Percentiles rank a stretch among this genome's conserved stretches.
phyloP scores from a whole-genome alignment of 2,888 invertebrate species.

The Coenonympha arcania region DNA sequence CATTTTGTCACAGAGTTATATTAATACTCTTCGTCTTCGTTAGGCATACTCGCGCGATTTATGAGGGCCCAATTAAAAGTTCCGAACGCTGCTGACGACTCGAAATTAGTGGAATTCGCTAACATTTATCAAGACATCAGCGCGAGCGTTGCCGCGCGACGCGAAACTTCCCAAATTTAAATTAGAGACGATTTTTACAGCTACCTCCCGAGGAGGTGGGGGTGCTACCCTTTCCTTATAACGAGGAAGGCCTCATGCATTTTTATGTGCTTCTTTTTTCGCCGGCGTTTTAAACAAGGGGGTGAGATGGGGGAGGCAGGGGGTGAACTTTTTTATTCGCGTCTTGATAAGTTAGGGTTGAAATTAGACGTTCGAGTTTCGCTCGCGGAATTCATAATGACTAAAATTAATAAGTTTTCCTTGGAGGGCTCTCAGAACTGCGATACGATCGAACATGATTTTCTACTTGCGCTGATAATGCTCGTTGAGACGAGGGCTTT shows the following conservation, averaged over 20 bases:
- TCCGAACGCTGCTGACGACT: conserved; percentile 64
- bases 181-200: conserved; percentile 76
- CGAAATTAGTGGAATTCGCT: conserved; percentile 70
- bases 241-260: conserved; percentile 77
- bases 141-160: conserved; percentile 66
- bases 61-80: conserved; percentile 72
- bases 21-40: conserved; percentile 67
- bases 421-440: conserved; percentile 56
- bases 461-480: conserved; percentile 24
- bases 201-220: conserved; percentile 63
- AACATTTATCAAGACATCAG: conserved; percentile 74
- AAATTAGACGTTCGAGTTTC: conserved; percentile 76
- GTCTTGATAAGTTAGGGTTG: conserved; percentile 76
- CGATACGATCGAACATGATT: conserved; percentile 36
- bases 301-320: conserved; percentile 67
- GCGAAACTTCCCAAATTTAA: conserved; percentile 75
- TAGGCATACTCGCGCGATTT: conserved; percentile 56
- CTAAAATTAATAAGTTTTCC: conserved; percentile 75
- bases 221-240: conserved; percentile 75
- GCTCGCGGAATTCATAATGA: conserved; percentile 75
- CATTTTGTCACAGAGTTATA: conserved; percentile 65
- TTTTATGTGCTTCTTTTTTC: conserved; percentile 77
- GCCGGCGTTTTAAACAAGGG: conserved; percentile 76
- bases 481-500: conserved; percentile 4
- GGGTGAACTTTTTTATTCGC: conserved; percentile 75